Percentiles rank a stretch among this genome's conserved stretches.
Evolutionary conservation across 2,797 vertebrate genomes (phyloP).

Genomic region (Siniperca obscura): DNA sequence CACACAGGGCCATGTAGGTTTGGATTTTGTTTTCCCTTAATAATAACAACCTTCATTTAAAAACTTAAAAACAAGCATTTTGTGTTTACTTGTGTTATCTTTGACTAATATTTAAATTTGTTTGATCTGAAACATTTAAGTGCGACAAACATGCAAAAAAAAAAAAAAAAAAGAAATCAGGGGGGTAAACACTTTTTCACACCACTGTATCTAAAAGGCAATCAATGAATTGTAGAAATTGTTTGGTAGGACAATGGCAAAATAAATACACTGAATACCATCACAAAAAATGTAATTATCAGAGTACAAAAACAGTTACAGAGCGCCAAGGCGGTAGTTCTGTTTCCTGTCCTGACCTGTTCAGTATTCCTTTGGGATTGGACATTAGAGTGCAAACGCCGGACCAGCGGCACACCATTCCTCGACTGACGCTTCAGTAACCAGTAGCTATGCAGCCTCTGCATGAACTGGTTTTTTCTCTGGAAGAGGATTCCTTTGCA

Average conservation of each 20-base stretch:
- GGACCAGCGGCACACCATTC: constrained; percentile 94
- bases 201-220: not conserved
- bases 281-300: not conserved
- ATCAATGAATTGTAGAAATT: not conserved
- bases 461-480: constrained; percentile 98
- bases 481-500: constrained; percentile 93
- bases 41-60: too few species aligned
- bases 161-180: too few species aligned
- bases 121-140: too few species aligned
- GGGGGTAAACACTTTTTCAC: too few species aligned
- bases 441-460: constrained; percentile 97
- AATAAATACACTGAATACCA: not conserved
- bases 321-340: not conserved
- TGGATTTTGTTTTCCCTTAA: too few species aligned
- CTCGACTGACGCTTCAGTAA: constrained; percentile 96
- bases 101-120: too few species aligned
- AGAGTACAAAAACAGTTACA: not conserved
- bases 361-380: constrained; percentile 91
- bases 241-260: not conserved
- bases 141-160: too few species aligned
- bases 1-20: too few species aligned
- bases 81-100: too few species aligned
- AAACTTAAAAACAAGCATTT: too few species aligned
- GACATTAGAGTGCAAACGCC: constrained; percentile 91
- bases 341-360: constrained; percentile 84